These are phyloP conservation scores for Raphicerus campestris DNA, from an alignment of 2,113 vertebrate genomes.

Conservation along the genomic window DNA sequence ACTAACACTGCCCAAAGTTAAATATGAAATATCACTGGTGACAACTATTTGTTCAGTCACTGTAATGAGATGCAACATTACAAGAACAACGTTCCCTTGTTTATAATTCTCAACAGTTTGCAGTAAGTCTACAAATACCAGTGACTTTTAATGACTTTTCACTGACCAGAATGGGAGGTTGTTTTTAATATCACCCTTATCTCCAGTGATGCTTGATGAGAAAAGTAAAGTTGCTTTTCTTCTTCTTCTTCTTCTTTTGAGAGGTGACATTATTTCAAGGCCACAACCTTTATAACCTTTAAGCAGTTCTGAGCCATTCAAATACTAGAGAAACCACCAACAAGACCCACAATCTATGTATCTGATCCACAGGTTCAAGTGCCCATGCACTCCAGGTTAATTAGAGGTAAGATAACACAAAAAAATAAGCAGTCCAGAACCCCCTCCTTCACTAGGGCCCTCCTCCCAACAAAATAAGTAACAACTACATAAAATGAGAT, in stretches of 20 bases:
- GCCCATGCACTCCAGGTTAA: not conserved
- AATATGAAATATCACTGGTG: not conserved
- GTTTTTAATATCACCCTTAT: not conserved
- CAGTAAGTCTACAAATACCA: not conserved
- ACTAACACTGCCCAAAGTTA: not conserved
- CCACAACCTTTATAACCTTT: not conserved
- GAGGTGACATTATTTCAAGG: not conserved
- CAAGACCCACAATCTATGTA: not conserved
- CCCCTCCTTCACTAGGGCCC: not conserved
- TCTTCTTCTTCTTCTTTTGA: not conserved
- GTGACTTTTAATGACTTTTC: slow-evolving; percentile 27
- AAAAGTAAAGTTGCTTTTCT: not conserved
- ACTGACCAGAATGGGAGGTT: not conserved
- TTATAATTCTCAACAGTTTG: not conserved
- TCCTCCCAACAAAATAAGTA: not conserved
- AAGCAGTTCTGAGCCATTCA: not conserved
- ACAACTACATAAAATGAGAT: not conserved
- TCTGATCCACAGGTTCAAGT: not conserved
- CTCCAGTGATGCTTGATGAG: not conserved
- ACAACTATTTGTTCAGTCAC: not conserved
- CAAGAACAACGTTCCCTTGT: not conserved
- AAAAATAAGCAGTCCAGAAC: not conserved
- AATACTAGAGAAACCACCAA: not conserved
- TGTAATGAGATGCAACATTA: not conserved
- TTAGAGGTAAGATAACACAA: not conserved